Percentiles rank a stretch among this genome's conserved stretches.
Evolutionary conservation across 2,888 invertebrate species (phyloP).

Genomic region (Lasioglossum vierecki): DNA sequence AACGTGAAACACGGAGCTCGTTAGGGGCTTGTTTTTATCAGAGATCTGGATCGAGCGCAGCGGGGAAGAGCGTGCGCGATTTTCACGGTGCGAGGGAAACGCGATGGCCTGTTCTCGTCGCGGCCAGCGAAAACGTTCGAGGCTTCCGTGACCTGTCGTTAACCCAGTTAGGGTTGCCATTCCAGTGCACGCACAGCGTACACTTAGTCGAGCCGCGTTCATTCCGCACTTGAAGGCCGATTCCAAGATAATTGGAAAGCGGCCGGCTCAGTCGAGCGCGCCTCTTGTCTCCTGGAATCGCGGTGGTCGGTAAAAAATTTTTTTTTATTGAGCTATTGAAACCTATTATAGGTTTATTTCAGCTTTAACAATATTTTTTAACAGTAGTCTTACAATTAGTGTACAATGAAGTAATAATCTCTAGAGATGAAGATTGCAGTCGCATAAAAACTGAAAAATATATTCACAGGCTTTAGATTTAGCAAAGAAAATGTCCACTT

Average conservation of each 20-base stretch:
- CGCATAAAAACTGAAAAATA: too few relatives aligned
- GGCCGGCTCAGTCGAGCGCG: neutral
- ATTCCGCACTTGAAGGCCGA: constrained; percentile 44
- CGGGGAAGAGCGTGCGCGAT: constrained; percentile 9
- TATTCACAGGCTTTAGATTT: too few relatives aligned
- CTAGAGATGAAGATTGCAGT: too few relatives aligned
- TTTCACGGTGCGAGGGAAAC: constrained; percentile 27
- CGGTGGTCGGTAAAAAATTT: neutral
- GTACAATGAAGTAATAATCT: too few relatives aligned
- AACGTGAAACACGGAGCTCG: neutral
- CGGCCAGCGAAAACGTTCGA: constrained; percentile 67
- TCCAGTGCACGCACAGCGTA: constrained; percentile 52
- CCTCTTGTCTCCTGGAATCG: neutral
- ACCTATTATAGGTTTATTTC: too few relatives aligned
- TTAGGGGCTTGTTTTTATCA: neutral
- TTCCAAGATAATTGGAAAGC: constrained; percentile 55
- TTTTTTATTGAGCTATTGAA: too few relatives aligned
- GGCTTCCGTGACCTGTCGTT: constrained; percentile 75
- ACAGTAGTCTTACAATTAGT: too few relatives aligned
- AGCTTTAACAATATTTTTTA: too few relatives aligned
- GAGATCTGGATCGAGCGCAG: constrained; percentile 4
- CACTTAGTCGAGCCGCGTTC: constrained; percentile 31
- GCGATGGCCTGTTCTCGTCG: constrained; percentile 37
- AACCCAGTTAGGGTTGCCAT: constrained; percentile 74
- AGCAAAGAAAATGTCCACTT: too few relatives aligned